Evolutionary conservation across 2,113 vertebrate species (phyloP), one percentile per base, ranked within the genome.

Genomic region (Vicugna pacos): DNA sequence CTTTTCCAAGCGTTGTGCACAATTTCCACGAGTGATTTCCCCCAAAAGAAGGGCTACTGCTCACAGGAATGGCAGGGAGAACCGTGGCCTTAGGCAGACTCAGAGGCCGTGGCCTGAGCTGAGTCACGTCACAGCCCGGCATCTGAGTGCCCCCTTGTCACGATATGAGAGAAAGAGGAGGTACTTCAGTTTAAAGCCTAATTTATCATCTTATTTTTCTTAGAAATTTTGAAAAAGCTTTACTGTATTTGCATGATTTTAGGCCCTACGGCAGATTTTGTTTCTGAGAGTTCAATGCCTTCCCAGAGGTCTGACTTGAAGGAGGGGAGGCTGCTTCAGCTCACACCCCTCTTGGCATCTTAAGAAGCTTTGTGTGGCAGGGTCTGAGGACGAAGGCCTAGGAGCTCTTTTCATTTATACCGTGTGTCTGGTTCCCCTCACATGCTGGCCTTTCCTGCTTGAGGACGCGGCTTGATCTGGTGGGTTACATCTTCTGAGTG

Each of bases 151-250:
- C 54, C 19, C 92, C 30, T 86, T 83, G 28, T 2, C 24, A 80
- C 35, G 86, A 30, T 81, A 7, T 77, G 42, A 93, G 73, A 95
- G 22, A 77, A 89, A 38, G 22, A 86, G 52, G 5, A 52, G 15
- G 16, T 69, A 92, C 8, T 89, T 35, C 54, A 75, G 79, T 72
- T 88, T 93, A 75, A 72, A 93, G 48, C 19, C 58, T 76, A 60
- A 69, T 84, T 79, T 70, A 32, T 75, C 6, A 0, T 69, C 16
- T 77, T 64, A 54, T 89, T 91, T 94, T 93, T 82, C 48, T 84
- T 52, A 87, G 42, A 92, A 50, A 69, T 22, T 94, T 93, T 94
- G 35, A 72, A 91, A 91, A 89, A 70, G 22, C 8, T 85, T 50
- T 50, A 73, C n/a, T 69, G 83, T 2, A 80, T 79, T 91, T 97